Percentiles rank a stretch among this genome's conserved stretches.
Evolutionary conservation across 30 jellyfish, hydroid and myxozoan genomes (phyloP).

Genomic region (Chrysaora quinquecirrha): DNA sequence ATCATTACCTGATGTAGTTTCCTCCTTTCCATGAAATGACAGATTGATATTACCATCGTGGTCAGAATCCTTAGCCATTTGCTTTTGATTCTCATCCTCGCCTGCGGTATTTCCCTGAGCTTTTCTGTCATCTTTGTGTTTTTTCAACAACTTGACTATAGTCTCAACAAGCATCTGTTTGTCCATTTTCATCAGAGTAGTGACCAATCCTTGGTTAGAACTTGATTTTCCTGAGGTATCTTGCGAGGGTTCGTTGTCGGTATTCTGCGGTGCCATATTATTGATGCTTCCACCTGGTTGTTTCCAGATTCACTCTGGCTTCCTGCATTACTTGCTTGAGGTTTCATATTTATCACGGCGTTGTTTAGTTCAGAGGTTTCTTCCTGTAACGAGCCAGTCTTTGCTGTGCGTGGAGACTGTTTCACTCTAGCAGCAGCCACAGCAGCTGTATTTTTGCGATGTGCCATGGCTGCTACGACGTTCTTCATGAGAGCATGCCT

Average conservation of each 20-base stretch:
- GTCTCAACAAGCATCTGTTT: constrained; percentile 69
- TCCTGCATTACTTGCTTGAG: neutral
- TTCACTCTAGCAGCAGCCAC: neutral
- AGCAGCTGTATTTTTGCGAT: neutral
- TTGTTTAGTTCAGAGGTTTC: neutral
- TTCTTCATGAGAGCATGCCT: constrained; percentile 61
- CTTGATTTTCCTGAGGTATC: constrained; percentile 10
- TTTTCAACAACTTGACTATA: constrained; percentile 74
- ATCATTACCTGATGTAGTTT: neutral
- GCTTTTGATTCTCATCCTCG: constrained; percentile 49
- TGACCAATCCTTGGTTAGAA: constrained; percentile 39
- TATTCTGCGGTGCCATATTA: constrained; percentile 1
- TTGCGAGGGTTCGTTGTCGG: neutral
- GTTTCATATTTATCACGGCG: neutral
- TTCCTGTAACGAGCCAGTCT: neutral
- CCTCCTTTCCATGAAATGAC: constrained; percentile 32
- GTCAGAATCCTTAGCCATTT: constrained; percentile 28
- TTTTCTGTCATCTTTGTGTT: constrained; percentile 36
- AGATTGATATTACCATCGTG: constrained; percentile 42
- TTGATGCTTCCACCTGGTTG: neutral
- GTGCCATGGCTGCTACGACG: constrained; percentile 68
- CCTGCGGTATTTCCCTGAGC: constrained; percentile 36
- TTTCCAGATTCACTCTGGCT: neutral
- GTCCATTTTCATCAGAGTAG: constrained; percentile 80
- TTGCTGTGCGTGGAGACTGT: neutral